Percentiles rank a stretch among this genome's conserved stretches.
Evolutionary conservation across 1,140 invertebrate species (phyloP).

Genomic region (Drosophila oshimai): DNA sequence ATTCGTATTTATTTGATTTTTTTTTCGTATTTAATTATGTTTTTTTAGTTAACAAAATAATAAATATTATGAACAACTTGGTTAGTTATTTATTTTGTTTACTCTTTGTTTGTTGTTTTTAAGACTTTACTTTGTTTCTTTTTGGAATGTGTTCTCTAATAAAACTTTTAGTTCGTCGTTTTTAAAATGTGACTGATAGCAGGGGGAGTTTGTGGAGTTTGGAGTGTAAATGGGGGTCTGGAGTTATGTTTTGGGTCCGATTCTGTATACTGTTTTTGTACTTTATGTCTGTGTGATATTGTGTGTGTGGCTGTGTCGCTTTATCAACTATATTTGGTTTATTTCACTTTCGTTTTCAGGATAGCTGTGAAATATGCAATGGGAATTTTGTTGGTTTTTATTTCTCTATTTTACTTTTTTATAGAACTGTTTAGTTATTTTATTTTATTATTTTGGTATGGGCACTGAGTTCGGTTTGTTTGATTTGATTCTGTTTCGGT

Average conservation of each 20-base stretch:
- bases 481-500: constrained; percentile 20
- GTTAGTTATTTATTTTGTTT: constrained; percentile 47
- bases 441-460: constrained; percentile 38
- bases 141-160: constrained; percentile 80
- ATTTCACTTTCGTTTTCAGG: constrained; percentile 39
- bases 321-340: constrained; percentile 79
- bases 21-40: constrained; percentile 37
- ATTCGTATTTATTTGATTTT: constrained; percentile 61
- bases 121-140: constrained; percentile 78
- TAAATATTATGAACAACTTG: constrained; percentile 41
- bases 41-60: constrained; percentile 23
- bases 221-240: constrained; percentile 3
- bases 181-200: constrained; percentile 34
- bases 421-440: constrained; percentile 4
- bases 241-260: constrained; percentile 23
- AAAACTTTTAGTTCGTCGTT: constrained; percentile 52
- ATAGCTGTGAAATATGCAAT: constrained; percentile 24
- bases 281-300: constrained; percentile 48
- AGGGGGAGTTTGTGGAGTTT: not conserved
- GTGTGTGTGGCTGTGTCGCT: constrained; percentile 16
- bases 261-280: constrained; percentile 71
- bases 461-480: constrained; percentile 45
- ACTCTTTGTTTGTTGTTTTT: constrained; percentile 53
- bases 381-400: constrained; percentile 19
- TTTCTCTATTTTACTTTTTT: constrained; percentile 4